phyloP scores from a whole-genome alignment of 2,113 vertebrate genomes.

The Mormyrus iriodes region DNA sequence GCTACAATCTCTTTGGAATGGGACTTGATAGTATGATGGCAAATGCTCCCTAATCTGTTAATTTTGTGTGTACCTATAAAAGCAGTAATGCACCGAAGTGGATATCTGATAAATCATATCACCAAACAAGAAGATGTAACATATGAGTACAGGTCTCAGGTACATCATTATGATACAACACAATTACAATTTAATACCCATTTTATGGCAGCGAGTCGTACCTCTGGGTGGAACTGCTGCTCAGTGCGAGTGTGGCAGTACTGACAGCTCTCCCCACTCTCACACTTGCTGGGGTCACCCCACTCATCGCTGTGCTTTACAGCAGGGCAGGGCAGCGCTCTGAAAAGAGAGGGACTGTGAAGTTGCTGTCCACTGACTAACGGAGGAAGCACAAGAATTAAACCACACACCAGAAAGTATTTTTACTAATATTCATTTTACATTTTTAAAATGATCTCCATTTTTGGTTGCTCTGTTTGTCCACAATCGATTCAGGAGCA shows the following conservation, averaged over 20 bases:
- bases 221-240: slow-evolving; percentile 97
- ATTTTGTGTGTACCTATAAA: not conserved
- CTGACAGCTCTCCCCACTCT: slow-evolving; percentile 85
- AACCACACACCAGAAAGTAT: not conserved
- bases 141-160: not conserved
- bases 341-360: slow-evolving; percentile 36
- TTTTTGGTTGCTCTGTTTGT: no score
- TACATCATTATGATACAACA: not conserved
- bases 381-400: not conserved
- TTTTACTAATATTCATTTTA: not conserved
- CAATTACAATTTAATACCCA: not conserved
- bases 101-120: no score
- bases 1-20: not conserved
- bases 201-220: slow-evolving; percentile 36
- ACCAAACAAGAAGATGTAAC: no score
- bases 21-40: not conserved
- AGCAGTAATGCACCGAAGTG: not conserved
- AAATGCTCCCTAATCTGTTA: not conserved
- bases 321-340: slow-evolving; percentile 85
- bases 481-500: not conserved
- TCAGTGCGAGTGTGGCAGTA: slow-evolving; percentile 96
- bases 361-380: not conserved
- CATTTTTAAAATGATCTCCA: not conserved
- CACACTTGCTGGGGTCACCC: slow-evolving; percentile 96
- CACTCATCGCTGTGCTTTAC: slow-evolving; percentile 97